These are phyloP conservation scores for Amazona vittata DNA, from an alignment of 2,113 vertebrate genomes.

Conservation along the genomic window DNA sequence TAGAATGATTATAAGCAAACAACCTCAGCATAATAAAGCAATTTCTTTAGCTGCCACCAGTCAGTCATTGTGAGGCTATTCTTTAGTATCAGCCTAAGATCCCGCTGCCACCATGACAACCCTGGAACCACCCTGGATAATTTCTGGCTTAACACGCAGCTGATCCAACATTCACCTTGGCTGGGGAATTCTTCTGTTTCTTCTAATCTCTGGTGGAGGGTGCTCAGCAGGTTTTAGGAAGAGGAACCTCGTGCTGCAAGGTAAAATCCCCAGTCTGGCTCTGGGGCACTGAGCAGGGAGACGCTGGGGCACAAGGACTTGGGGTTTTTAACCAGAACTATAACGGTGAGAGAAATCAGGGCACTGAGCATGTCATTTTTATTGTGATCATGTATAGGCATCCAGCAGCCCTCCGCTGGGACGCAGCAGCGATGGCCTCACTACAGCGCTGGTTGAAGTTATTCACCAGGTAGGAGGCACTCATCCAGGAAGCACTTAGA, in stretches of 20 bases:
- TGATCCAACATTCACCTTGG: conserved; percentile 25
- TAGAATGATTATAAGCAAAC: background rate
- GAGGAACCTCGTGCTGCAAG: background rate
- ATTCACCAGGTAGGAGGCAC: background rate
- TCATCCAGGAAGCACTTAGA: background rate
- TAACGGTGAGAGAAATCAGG: background rate
- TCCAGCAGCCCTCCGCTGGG: background rate
- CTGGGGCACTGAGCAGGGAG: background rate
- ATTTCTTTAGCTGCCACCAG: conserved; percentile 22
- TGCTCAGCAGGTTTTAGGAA: background rate
- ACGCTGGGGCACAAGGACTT: background rate
- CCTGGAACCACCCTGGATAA: background rate
- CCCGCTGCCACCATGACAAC: conserved; percentile 35
- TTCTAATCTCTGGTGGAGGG: background rate
- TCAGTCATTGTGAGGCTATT: conserved; percentile 3
- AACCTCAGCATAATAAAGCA: background rate
- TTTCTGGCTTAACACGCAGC: conserved; percentile 20
- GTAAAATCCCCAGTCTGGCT: background rate
- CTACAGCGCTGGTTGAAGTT: background rate
- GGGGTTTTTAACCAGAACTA: background rate
- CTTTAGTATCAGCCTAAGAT: conserved; percentile 2
- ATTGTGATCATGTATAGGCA: background rate
- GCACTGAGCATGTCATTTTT: background rate
- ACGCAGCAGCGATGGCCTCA: background rate
- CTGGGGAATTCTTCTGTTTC: background rate